Evolutionary conservation across 2,113 vertebrate species (phyloP).

Genomic region (Manacus vitellinus): DNA sequence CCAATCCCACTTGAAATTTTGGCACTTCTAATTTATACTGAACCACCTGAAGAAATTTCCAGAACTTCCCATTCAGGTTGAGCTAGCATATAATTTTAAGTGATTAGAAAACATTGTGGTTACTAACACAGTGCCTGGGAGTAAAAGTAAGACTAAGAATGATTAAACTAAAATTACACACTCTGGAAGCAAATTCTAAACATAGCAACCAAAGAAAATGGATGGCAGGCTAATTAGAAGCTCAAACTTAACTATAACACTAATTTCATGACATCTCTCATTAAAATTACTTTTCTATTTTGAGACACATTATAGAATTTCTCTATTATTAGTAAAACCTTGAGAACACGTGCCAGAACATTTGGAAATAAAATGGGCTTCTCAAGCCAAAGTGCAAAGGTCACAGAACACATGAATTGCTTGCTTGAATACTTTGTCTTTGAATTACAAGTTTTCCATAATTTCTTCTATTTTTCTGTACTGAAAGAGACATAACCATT

Average conservation of each 20-base stretch:
- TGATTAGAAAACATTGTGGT: background rate
- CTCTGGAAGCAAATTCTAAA: constrained; percentile 47
- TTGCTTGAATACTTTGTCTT: background rate
- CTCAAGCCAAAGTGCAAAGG: background rate
- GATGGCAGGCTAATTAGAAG: constrained; percentile 43
- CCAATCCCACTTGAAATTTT: background rate
- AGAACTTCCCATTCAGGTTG: background rate
- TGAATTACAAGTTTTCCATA: background rate
- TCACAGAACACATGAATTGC: background rate
- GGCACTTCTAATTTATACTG: background rate
- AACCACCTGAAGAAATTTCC: background rate
- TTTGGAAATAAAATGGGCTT: constrained; percentile 15
- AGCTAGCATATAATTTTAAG: constrained; percentile 3
- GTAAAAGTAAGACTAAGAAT: constrained; percentile 17
- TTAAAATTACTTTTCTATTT: constrained; percentile 42
- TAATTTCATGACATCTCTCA: constrained; percentile 31
- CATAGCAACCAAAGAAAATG: constrained; percentile 15
- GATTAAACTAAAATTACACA: constrained; percentile 17
- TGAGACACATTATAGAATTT: background rate
- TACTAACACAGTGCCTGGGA: background rate
- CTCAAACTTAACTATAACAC: constrained; percentile 34
- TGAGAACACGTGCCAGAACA: background rate
- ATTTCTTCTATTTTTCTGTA: background rate
- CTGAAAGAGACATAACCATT: background rate
- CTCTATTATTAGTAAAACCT: constrained; percentile 14